Evolutionary conservation across 2,888 invertebrate species (phyloP).

Genomic region (Tachystola acroxantha): DNA sequence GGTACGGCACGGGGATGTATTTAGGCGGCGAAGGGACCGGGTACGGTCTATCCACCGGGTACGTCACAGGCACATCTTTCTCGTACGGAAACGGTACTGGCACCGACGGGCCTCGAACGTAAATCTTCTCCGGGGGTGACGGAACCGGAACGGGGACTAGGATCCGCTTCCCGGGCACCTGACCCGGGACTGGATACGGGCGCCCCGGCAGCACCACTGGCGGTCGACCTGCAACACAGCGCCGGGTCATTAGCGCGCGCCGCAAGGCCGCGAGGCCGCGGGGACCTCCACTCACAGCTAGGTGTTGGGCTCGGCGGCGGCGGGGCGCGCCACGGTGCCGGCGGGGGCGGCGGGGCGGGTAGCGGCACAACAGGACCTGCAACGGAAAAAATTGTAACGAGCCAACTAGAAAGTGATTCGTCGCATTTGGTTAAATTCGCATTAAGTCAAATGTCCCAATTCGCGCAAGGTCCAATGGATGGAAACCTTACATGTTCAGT

Average conservation of each 20-base stretch:
- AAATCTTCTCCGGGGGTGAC: conserved; percentile 39
- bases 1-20: conserved; percentile 8
- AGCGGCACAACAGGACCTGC: background rate
- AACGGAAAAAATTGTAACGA: background rate
- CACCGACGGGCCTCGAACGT: conserved; percentile 31
- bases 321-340: too few relatives aligned
- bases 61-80: conserved; percentile 18
- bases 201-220: conserved; percentile 53
- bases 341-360: background rate
- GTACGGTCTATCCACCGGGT: conserved; percentile 21
- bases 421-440: too few relatives aligned
- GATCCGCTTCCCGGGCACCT: conserved; percentile 38
- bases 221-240: conserved; percentile 44
- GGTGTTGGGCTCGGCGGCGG: background rate
- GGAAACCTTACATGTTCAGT: too few relatives aligned
- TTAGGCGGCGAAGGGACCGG: conserved; percentile 13
- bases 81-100: conserved; percentile 18
- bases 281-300: too few relatives aligned
- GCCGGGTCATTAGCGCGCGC: too few relatives aligned
- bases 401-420: too few relatives aligned
- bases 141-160: conserved; percentile 42
- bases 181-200: conserved; percentile 51
- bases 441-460: too few relatives aligned
- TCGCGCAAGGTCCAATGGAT: too few relatives aligned
- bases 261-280: too few relatives aligned